A percentile compares a stretch with the other conserved stretches of the same genome.
These are phyloP conservation scores for Cyrtorhinus lividipennis DNA, from an alignment of 1,140 invertebrate genomes.

Conservation along the genomic window DNA sequence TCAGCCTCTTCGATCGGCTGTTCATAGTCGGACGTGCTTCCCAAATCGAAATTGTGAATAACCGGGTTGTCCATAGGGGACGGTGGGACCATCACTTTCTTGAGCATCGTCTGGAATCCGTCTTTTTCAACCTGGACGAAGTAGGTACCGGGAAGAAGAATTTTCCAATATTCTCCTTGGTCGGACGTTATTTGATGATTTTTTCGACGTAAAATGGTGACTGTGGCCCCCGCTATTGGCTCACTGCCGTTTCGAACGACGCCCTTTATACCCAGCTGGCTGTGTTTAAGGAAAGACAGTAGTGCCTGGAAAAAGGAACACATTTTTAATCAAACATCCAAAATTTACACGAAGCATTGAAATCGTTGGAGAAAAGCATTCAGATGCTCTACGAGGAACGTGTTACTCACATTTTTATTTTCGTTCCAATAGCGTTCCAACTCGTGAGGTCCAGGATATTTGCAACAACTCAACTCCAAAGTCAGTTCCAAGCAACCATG, in stretches of 20 bases:
- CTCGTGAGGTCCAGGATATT: constrained; percentile 74
- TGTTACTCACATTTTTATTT: constrained; percentile 67
- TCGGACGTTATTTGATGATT: background rate
- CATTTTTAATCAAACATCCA: background rate
- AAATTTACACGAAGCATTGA: background rate
- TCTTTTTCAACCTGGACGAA: constrained; percentile 25
- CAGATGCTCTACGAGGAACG: no score
- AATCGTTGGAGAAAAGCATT: no score
- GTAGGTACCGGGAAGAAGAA: constrained; percentile 25
- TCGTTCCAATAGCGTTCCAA: constrained; percentile 87
- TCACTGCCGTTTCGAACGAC: background rate
- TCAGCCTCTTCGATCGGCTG: no score
- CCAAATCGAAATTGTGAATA: background rate
- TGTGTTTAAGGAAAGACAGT: constrained; percentile 46
- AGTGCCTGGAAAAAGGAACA: constrained; percentile 42
- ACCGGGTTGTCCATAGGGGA: background rate
- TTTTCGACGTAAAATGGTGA: background rate
- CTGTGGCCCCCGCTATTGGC: background rate
- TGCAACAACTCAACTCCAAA: constrained; percentile 91
- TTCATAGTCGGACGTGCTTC: no score
- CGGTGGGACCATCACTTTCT: background rate
- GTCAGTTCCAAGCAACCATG: constrained; percentile 98
- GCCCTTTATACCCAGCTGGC: constrained; percentile 9
- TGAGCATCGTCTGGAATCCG: background rate
- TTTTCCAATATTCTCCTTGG: constrained; percentile 22